These are phyloP conservation scores for Harpagus bidentatus DNA, from an alignment of 2,113 vertebrate species.

Conservation along the genomic window DNA sequence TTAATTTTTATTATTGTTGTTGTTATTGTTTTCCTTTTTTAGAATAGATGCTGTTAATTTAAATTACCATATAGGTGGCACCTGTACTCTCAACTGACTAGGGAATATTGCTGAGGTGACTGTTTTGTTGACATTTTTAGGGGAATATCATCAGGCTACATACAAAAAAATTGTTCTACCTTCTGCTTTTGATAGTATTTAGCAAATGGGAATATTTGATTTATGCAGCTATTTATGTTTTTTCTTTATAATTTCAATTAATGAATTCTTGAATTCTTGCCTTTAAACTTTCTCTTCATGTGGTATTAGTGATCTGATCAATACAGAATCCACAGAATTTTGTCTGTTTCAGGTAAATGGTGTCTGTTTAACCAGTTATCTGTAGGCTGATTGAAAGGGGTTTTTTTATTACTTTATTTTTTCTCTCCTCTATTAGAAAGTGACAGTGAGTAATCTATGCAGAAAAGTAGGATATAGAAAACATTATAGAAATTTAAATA, in stretches of 20 bases:
- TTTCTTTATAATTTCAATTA: background rate
- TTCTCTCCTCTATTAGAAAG: background rate
- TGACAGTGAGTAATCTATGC: background rate
- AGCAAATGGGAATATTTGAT: background rate
- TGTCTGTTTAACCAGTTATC: conserved; percentile 16
- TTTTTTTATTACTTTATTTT: background rate
- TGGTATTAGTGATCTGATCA: background rate
- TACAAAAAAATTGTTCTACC: background rate
- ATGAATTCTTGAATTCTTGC: background rate
- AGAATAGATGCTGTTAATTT: background rate
- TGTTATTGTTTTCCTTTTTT: background rate
- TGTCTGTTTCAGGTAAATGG: background rate
- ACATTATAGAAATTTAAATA: background rate
- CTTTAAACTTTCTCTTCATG: background rate
- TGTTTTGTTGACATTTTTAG: background rate
- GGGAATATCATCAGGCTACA: background rate
- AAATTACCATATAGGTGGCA: background rate
- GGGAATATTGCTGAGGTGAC: background rate
- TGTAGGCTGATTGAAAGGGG: background rate
- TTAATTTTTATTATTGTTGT: background rate
- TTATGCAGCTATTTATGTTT: background rate
- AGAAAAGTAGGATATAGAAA: background rate
- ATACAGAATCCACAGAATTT: background rate
- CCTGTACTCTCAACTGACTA: background rate
- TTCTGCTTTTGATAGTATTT: background rate